Evolutionary conservation across 2,888 invertebrate species (phyloP), one percentile per base, ranked within the genome.

Genomic region (Apomyelois bistriatella): DNA sequence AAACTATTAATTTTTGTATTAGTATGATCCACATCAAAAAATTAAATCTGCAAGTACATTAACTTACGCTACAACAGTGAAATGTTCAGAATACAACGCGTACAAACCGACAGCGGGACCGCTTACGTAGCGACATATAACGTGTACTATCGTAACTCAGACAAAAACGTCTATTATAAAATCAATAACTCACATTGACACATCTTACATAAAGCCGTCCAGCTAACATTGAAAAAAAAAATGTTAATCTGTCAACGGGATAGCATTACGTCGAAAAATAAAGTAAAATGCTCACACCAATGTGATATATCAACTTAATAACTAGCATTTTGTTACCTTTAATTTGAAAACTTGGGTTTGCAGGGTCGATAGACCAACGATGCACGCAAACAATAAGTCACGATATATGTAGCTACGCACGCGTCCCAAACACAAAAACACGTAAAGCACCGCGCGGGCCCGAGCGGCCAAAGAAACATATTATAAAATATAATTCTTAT

Each of bases 21-120:
- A 79, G 75, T 77, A 76, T 63, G 66, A 68, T 67, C 61, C 74
- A 79, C 82, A 77, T 76, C 72, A 68, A 77, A 79, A 78, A 79
- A 76, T 64, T 70, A 70, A n/a, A 70, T 66, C 64, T 62, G 64
- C 74, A n/a, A n/a, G n/a, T n/a, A 75, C 74, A 77, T 68, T 66
- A 69, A 70, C 68, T 79, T 76, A 79, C 68, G 52, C 74, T 77
- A 74, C 53, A 72, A 73, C 78, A 72, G 70, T 66, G 55, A 65
- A 68, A 65, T 62, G 61, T 57, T 56, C 61, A 55, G 47, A 53
- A 52, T 53, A 56, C 53, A 37, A 56, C 46, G 56, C 57, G 53
- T 40, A 51, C 42, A 22, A 35, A 43, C 42, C 42, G 42, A 51
- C 42, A 32, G 7, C 1, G 40, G 49, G 40, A 32, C 15, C 36